phyloP scores from a whole-genome alignment of 2,113 vertebrate genomes.

The Pterophyllum scalare region DNA sequence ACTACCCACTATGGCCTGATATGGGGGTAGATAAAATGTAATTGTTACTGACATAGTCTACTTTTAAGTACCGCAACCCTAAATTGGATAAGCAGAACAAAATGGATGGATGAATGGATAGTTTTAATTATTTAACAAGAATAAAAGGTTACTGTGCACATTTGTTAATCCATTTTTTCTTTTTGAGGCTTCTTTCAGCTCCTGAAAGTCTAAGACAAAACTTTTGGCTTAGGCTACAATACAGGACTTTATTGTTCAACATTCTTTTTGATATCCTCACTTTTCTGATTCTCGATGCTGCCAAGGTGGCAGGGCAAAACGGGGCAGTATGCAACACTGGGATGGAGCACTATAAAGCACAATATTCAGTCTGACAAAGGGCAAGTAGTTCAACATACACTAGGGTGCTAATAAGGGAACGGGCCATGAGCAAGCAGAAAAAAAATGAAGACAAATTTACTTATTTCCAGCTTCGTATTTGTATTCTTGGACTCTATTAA shows the following conservation, averaged over 20 bases:
- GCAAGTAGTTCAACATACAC: not conserved
- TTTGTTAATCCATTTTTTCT: not conserved
- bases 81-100: not conserved
- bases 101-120: not conserved
- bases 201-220: not conserved
- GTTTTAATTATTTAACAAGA: not conserved
- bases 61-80: not conserved
- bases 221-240: not conserved
- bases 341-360: not conserved
- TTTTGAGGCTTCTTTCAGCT: not conserved
- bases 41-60: not conserved
- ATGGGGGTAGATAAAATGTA: conserved; percentile 5
- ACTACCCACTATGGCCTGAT: conserved; percentile 31
- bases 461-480: not conserved
- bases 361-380: not conserved
- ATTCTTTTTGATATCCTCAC: not conserved
- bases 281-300: not conserved
- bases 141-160: not conserved
- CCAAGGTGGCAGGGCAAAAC: not conserved
- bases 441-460: not conserved
- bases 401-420: not conserved
- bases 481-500: not conserved
- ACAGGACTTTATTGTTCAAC: not conserved
- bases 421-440: not conserved
- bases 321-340: not conserved